Percentiles rank a stretch among this genome's conserved stretches.
phyloP scores from a whole-genome alignment of 2,888 invertebrate species.

The Coenonympha arcania region DNA sequence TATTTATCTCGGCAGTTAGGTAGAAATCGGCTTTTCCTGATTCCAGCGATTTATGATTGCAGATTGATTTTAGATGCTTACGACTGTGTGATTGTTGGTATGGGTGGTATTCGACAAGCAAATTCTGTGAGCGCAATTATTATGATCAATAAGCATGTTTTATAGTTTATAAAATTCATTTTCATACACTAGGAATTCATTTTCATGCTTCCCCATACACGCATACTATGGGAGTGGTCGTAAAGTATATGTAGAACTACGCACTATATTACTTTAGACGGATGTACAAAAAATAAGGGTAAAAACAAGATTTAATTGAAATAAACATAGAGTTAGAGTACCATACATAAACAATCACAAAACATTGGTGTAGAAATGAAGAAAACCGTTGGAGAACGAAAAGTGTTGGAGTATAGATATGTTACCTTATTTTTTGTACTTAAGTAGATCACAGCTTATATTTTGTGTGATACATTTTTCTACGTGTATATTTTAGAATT shows the following conservation, averaged over 20 bases:
- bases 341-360: too few relatives aligned
- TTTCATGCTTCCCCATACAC: slow-evolving; percentile 13
- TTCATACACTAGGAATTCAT: slow-evolving; percentile 14
- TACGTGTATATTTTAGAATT: too few relatives aligned
- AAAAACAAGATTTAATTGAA: too few relatives aligned
- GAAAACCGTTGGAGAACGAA: too few relatives aligned
- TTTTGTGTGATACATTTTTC: too few relatives aligned
- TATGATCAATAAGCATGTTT: slow-evolving; percentile 18
- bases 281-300: too few relatives aligned
- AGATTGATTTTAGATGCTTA: slow-evolving; percentile 8
- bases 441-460: too few relatives aligned
- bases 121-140: slow-evolving; percentile 17
- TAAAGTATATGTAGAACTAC: not conserved
- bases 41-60: slow-evolving; percentile 16
- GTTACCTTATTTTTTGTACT: too few relatives aligned
- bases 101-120: slow-evolving; percentile 16
- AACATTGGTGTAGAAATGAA: too few relatives aligned
- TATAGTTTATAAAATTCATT: slow-evolving; percentile 16
- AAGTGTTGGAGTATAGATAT: too few relatives aligned
- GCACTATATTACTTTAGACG: too few relatives aligned
- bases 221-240: not conserved
- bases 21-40: slow-evolving; percentile 23
- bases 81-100: slow-evolving; percentile 11
- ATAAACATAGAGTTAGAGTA: too few relatives aligned
- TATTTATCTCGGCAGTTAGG: slow-evolving; percentile 12